Evolutionary conservation across 2,888 invertebrate species (phyloP).

Genomic region (Macrosoma leucophasiata): DNA sequence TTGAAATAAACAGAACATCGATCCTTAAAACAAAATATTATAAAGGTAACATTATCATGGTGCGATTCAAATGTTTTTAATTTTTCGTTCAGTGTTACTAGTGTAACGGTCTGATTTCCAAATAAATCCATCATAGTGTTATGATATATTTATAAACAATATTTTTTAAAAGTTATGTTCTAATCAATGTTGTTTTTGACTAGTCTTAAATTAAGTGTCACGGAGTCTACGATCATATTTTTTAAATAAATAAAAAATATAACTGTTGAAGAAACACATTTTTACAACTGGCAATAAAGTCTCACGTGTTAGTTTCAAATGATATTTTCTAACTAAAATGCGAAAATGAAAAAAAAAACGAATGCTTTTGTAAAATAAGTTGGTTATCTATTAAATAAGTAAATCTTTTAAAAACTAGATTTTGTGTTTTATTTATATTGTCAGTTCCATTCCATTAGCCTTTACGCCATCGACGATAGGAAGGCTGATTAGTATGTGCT

Average conservation of each 20-base stretch:
- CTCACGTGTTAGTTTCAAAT: slow-evolving; percentile 32
- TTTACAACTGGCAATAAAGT: slow-evolving; percentile 32
- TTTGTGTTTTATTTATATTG: slow-evolving; percentile 45
- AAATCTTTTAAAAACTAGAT: slow-evolving; percentile 57
- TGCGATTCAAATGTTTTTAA: no score
- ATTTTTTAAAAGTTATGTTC: no score
- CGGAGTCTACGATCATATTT: slow-evolving; percentile 28
- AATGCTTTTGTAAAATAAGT: slow-evolving; percentile 67
- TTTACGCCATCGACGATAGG: no score
- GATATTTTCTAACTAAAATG: slow-evolving; percentile 43
- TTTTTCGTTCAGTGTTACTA: no score
- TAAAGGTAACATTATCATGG: no score
- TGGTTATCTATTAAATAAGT: slow-evolving; percentile 71
- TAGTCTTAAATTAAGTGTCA: slow-evolving; percentile 43
- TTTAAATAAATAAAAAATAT: slow-evolving; percentile 20
- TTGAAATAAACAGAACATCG: no score
- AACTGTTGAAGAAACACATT: slow-evolving; percentile 25
- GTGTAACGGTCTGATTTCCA: no score
- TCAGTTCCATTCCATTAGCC: no score
- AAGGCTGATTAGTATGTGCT: no score
- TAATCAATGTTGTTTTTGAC: slow-evolving; percentile 40
- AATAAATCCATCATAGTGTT: no score
- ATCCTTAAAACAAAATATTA: no score
- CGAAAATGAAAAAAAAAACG: slow-evolving; percentile 45
- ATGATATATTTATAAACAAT: no score